Percentiles rank a stretch among this genome's conserved stretches.
phyloP scores from a whole-genome alignment of 2,113 vertebrate genomes.

The Tyto alba region DNA sequence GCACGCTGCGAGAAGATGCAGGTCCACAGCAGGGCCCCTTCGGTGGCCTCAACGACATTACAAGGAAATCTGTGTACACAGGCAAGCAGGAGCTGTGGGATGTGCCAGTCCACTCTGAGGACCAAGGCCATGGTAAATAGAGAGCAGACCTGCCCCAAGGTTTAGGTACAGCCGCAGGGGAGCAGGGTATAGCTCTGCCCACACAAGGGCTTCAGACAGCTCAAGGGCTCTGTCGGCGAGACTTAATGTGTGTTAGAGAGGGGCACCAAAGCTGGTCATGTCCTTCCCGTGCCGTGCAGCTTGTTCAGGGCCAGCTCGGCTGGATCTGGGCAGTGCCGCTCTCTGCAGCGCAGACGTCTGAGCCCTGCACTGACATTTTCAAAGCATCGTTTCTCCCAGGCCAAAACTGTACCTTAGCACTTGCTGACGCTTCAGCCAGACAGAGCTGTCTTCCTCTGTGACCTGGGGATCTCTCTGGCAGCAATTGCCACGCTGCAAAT shows the following conservation, averaged over 20 bases:
- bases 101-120: background rate
- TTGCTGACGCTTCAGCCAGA: rapidly evolving
- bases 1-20: background rate
- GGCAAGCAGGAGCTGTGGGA: background rate
- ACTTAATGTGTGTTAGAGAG: background rate
- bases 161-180: background rate
- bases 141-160: background rate
- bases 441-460: background rate
- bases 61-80: background rate
- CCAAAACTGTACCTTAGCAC: background rate
- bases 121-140: rapidly evolving
- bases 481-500: background rate
- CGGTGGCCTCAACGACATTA: background rate
- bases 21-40: background rate
- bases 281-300: background rate
- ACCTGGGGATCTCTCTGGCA: background rate
- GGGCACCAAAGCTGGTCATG: background rate
- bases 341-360: background rate
- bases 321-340: background rate
- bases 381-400: background rate
- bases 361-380: background rate
- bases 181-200: background rate
- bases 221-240: background rate
- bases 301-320: rapidly evolving
- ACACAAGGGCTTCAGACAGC: background rate